Percentiles rank a stretch among this genome's conserved stretches.
Evolutionary conservation across 2,113 vertebrate species (phyloP).

Genomic region (Dromaius novaehollandiae): DNA sequence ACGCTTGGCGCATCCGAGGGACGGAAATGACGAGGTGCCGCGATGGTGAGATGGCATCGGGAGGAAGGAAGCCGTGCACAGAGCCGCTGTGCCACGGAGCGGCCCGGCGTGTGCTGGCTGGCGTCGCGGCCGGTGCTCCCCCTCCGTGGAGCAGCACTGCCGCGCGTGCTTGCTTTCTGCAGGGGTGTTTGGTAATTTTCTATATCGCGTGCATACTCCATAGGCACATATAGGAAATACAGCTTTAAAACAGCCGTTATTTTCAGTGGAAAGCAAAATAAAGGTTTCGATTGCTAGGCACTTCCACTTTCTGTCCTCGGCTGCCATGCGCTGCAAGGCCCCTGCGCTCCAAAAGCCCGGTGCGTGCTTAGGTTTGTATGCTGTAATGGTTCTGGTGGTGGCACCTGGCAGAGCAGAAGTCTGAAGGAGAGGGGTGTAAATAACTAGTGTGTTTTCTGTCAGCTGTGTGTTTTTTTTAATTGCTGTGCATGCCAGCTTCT

Average conservation of each 20-base stretch:
- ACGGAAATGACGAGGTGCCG: background rate
- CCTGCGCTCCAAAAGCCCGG: fast-evolving
- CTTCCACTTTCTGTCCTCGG: background rate
- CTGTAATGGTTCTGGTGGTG: background rate
- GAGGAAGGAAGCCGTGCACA: background rate
- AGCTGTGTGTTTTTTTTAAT: no score
- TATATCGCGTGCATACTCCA: background rate
- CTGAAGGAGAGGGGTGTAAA: background rate
- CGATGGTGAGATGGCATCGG: fast-evolving
- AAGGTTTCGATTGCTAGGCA: fast-evolving
- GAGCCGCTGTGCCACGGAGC: background rate
- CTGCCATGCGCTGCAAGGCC: background rate
- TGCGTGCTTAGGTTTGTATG: no score
- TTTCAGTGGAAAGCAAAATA: background rate
- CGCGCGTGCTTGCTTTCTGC: background rate
- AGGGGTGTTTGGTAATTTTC: background rate
- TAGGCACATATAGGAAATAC: no score
- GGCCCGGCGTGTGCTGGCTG: fast-evolving
- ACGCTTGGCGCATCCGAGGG: fast-evolving
- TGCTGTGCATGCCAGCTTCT: background rate
- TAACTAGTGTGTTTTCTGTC: no score
- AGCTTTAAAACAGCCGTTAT: background rate
- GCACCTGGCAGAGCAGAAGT: fast-evolving
- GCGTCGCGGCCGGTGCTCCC: background rate
- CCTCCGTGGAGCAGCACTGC: fast-evolving